These are phyloP conservation scores for Hirtodrosophila cameraria DNA, from an alignment of 2,888 invertebrate species.

Conservation along the genomic window DNA sequence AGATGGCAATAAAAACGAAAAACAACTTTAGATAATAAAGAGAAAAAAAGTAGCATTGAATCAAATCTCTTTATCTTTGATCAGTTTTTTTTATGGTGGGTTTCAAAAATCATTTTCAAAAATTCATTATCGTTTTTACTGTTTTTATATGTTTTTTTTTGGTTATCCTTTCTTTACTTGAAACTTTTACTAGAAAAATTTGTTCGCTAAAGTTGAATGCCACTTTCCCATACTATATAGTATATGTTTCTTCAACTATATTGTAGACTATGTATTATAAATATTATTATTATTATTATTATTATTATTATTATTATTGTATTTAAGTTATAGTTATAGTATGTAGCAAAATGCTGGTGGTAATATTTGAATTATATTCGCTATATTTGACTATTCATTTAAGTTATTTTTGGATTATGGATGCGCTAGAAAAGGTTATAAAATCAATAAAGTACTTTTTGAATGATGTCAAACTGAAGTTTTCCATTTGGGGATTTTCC, in stretches of 20 bases:
- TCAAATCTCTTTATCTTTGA: conserved; percentile 19
- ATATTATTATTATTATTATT: conserved; percentile 55
- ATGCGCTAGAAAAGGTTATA: conserved; percentile 54
- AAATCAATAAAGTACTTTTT: conserved; percentile 23
- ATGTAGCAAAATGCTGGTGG: conserved; percentile 76
- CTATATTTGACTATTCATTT: conserved; percentile 70
- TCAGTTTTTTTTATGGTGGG: conserved; percentile 57
- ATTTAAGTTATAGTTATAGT: conserved; percentile 59
- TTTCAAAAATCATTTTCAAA: conserved; percentile 66
- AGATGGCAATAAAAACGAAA: conserved; percentile 11
- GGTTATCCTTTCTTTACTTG: conserved; percentile 26
- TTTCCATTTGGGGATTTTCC: conserved; percentile 56
- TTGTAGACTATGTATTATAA: conserved; percentile 51
- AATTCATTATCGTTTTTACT: conserved; percentile 37
- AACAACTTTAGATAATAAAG: conserved; percentile 9
- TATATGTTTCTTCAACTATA: conserved; percentile 37
- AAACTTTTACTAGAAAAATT: conserved; percentile 40
- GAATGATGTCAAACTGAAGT: conserved; percentile 36
- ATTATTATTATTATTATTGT: conserved; percentile 57
- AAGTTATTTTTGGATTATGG: conserved; percentile 45
- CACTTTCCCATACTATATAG: too few species aligned
- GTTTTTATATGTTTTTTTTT: conserved; percentile 18
- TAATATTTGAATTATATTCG: conserved; percentile 66
- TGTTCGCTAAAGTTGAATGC: conserved; percentile 31
- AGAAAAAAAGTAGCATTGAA: conserved; percentile 11